Conservation (phyloP, 2,113 vertebrate species). For the Pituophis catenifer region DNA sequence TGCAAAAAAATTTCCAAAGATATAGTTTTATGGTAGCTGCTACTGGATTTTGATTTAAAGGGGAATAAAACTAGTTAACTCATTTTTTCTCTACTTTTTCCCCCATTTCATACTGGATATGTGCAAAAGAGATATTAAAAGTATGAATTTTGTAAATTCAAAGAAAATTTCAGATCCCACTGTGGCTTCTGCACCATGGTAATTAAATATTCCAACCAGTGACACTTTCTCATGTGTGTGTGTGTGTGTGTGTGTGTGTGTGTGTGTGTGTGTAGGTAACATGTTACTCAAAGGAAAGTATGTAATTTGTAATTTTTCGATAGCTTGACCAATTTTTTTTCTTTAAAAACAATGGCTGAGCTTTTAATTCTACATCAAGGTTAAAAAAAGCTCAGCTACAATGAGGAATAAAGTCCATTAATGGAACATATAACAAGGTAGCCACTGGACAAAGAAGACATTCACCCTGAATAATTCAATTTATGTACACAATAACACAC, state of each 20-base stretch:
- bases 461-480: conserved; percentile 32
- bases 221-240: neutral
- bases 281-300: conserved; percentile 17
- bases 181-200: neutral
- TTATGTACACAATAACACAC: neutral
- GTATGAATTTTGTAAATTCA: neutral
- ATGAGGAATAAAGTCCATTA: conserved; percentile 25
- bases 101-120: neutral
- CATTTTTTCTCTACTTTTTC: neutral
- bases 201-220: neutral
- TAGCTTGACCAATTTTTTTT: conserved; percentile 31
- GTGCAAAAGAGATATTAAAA: neutral
- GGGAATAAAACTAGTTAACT: neutral
- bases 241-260: conserved; percentile 5
- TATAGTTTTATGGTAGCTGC: neutral
- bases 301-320: conserved; percentile 38
- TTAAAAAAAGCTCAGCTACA: conserved; percentile 16
- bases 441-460: conserved; percentile 42
- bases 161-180: neutral
- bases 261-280: neutral
- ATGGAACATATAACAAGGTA: conserved; percentile 31
- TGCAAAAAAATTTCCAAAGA: neutral
- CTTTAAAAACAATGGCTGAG: conserved; percentile 33
- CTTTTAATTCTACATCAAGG: conserved; percentile 50
- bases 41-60: neutral